Evolutionary conservation across 2,797 vertebrate genomes (phyloP), one percentile per base, ranked within the genome.

Genomic region (Cuculus canorus): DNA sequence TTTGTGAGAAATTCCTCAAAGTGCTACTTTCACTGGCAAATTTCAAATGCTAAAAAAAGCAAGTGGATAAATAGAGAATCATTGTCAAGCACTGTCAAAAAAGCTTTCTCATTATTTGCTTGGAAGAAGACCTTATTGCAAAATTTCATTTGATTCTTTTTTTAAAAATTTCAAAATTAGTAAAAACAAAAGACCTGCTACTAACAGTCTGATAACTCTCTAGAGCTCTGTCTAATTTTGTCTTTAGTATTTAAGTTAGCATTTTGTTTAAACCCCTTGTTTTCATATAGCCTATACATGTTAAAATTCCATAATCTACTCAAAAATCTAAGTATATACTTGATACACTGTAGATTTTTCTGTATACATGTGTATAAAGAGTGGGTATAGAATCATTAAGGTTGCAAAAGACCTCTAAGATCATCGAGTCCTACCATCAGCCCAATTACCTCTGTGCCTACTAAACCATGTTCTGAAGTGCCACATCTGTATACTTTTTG

Each of bases 1-100:
- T 95, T 93, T 95, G 66, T 86, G 52, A 93, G 63, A 95, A 95
- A 93, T 92, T 93, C 82, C 77, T 95, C 73, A 95, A 96, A 96
- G 86, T 86, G 54, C 54, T 95, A 65, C 93, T 95, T 86, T 84
- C 33, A 33, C 39, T 84, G 43, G 54, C 54, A 90, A 84, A 93
- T 91, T 92, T 88, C n/a, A 92, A 95, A 83, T 69, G 70, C 73
- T 94, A 84, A 88, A 91, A 95, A 95, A 88, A 88, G 27, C 53
- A 91, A 94, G 28, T 21, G 7, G 47, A 86, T 73, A 83, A 90
- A 94, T 47, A 81, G 61, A 35, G 33, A 89, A 60, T 53, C 65
- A 68, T 86, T 92, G 82, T 80, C 25, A 82, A 78, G 37, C 14
- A 61, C 13, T 0, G 0, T 68, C 39, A 71, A 82, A 87, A 85